phyloP scores from a whole-genome alignment of 1,140 invertebrate species.

The Proctacanthus coquilletti region DNA sequence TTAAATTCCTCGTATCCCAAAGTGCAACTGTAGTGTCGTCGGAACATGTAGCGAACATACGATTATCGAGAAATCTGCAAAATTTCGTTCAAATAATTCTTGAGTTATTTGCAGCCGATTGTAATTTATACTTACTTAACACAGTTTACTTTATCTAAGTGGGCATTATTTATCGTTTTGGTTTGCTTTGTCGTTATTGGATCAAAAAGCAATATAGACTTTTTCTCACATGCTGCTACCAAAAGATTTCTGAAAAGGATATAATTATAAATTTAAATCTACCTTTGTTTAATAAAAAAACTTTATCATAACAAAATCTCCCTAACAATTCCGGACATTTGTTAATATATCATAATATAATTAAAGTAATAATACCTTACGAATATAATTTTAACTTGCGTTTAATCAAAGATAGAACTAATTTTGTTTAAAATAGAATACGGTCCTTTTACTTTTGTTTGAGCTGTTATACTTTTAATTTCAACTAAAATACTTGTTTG shows the following conservation, averaged over 20 bases:
- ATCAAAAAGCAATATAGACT: slow-evolving; percentile 78
- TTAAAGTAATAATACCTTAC: too few relatives aligned
- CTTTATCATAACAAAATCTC: too few relatives aligned
- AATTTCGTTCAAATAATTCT: slow-evolving; percentile 3
- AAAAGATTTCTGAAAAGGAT: slow-evolving; percentile 52
- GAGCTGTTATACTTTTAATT: too few relatives aligned
- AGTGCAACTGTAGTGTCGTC: slow-evolving; percentile 84
- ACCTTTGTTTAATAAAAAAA: too few relatives aligned
- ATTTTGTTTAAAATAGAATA: too few relatives aligned
- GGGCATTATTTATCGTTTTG: slow-evolving; percentile 62
- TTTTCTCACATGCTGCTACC: slow-evolving; percentile 80
- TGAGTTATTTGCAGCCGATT: background rate
- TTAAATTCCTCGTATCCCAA: slow-evolving; percentile 80
- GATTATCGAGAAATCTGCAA: slow-evolving; percentile 62
- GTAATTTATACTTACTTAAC: slow-evolving; percentile 48
- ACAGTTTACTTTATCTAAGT: slow-evolving; percentile 83
- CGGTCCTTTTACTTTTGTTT: too few relatives aligned
- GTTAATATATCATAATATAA: too few relatives aligned
- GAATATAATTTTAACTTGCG: too few relatives aligned
- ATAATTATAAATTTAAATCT: too few relatives aligned
- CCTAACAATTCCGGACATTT: too few relatives aligned
- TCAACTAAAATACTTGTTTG: too few relatives aligned
- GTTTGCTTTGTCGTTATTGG: slow-evolving; percentile 62
- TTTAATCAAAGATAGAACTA: too few relatives aligned
- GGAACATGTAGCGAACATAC: slow-evolving; percentile 83